A percentile compares a stretch with the other conserved stretches of the same genome.
Evolutionary conservation across 2,113 vertebrate genomes (phyloP).

Genomic region (Rhea pennata): DNA sequence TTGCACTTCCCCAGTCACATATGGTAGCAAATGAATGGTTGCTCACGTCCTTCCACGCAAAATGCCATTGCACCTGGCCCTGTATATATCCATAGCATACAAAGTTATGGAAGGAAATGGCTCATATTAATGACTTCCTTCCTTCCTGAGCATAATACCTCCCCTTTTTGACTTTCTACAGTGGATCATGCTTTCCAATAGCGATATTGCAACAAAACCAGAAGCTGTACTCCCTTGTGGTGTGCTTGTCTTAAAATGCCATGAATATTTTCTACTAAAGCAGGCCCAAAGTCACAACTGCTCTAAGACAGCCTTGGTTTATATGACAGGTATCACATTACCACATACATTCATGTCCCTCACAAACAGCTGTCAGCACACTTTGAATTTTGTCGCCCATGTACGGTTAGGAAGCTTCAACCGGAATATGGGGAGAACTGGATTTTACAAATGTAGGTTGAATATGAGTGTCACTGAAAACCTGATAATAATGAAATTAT

Average conservation of each 20-base stretch:
- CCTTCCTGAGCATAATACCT: neutral
- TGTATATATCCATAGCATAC: neutral
- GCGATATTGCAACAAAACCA: neutral
- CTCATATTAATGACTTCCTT: neutral
- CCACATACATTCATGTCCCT: slow-evolving; percentile 16
- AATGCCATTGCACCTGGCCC: neutral
- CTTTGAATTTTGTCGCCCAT: neutral
- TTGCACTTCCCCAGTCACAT: neutral
- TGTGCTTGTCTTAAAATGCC: slow-evolving; percentile 14
- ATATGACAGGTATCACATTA: neutral
- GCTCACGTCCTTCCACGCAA: neutral
- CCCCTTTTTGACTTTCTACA: neutral
- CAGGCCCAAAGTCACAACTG: neutral
- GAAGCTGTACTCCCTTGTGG: slow-evolving; percentile 6
- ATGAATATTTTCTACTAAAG: slow-evolving; percentile 9
- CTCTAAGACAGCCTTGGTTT: neutral
- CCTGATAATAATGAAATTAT: neutral
- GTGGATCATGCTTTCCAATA: neutral
- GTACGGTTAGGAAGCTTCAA: neutral
- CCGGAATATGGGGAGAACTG: neutral
- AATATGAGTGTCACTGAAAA: neutral
- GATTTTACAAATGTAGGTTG: neutral
- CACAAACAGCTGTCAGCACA: slow-evolving; percentile 11
- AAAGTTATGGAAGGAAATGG: neutral
- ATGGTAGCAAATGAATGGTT: neutral